A percentile compares a stretch with the other conserved stretches of the same genome.
phyloP scores from a whole-genome alignment of 2,888 invertebrate species.

The Lithophane socia region DNA sequence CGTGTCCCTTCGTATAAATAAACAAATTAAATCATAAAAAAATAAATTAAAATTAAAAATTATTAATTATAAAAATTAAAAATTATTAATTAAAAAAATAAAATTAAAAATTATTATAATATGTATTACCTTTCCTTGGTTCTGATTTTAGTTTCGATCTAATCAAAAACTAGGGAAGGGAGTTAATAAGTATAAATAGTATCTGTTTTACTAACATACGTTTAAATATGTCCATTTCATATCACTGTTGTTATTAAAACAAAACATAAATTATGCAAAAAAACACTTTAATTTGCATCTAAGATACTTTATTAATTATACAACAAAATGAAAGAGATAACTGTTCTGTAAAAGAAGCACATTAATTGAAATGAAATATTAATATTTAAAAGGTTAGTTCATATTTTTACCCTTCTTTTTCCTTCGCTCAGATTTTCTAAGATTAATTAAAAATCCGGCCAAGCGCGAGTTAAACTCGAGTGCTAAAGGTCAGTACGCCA shows the following conservation, averaged over 20 bases:
- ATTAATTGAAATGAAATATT: constrained; percentile 50
- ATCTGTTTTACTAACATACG: background rate
- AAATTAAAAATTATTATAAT: too few relatives aligned
- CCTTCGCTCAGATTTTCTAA: constrained; percentile 44
- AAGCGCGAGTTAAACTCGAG: constrained; percentile 43
- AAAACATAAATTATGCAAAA: background rate
- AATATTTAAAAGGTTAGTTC: constrained; percentile 35
- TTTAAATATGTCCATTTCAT: background rate
- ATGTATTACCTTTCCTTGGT: background rate
- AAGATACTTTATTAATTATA: background rate
- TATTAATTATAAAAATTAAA: too few relatives aligned
- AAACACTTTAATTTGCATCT: background rate
- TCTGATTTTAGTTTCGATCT: background rate
- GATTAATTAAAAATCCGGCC: constrained; percentile 61
- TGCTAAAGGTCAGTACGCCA: constrained; percentile 53
- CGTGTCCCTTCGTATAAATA: too few relatives aligned
- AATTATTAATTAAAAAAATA: too few relatives aligned
- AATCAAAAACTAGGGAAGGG: background rate
- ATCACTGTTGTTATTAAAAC: background rate
- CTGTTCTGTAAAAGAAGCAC: constrained; percentile 14
- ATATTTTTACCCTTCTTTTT: constrained; percentile 47
- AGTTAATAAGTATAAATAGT: background rate
- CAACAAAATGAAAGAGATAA: background rate
- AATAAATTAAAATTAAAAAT: too few relatives aligned
- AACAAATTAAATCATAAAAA: too few relatives aligned